A percentile compares a stretch with the other conserved stretches of the same genome.
Conservation (phyloP, 2,888 invertebrate species). For the Lysandra coridon region DNA sequence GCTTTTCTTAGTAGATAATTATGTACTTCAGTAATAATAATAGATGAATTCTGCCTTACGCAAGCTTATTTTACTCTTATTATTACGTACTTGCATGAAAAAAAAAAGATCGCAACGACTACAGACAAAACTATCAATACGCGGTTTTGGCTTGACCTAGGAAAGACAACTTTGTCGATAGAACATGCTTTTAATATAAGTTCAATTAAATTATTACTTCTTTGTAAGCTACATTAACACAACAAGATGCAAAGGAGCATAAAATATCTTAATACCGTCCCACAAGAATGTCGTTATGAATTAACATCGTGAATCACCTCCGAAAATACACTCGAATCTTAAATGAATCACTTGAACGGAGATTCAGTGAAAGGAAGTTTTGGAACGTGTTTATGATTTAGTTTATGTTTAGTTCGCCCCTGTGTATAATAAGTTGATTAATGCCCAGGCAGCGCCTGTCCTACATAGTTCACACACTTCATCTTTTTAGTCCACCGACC, state of each 20-base stretch:
- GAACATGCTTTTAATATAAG: too few species aligned
- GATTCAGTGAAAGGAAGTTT: conserved; percentile 44
- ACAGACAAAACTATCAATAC: too few species aligned
- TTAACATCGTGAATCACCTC: conserved; percentile 17
- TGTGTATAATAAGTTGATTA: conserved; percentile 76
- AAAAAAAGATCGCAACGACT: too few species aligned
- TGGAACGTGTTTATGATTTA: conserved; percentile 71
- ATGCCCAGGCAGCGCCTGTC: conserved; percentile 60
- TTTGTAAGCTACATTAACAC: neutral
- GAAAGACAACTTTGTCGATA: too few species aligned
- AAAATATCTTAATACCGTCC: neutral
- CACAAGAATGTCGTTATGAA: neutral
- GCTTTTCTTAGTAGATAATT: too few species aligned
- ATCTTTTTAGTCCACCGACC: conserved; percentile 55
- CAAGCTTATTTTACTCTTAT: too few species aligned
- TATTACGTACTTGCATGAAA: too few species aligned
- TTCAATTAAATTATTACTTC: neutral
- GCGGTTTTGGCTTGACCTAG: too few species aligned
- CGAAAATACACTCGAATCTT: conserved; percentile 24
- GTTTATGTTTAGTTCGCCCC: conserved; percentile 44
- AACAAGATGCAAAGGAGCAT: neutral
- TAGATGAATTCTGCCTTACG: too few species aligned
- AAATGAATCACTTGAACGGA: conserved; percentile 27
- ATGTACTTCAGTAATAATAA: too few species aligned
- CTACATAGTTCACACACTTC: conserved; percentile 58